phyloP scores from a whole-genome alignment of 2,797 vertebrate species.

The Diplodus sargus region DNA sequence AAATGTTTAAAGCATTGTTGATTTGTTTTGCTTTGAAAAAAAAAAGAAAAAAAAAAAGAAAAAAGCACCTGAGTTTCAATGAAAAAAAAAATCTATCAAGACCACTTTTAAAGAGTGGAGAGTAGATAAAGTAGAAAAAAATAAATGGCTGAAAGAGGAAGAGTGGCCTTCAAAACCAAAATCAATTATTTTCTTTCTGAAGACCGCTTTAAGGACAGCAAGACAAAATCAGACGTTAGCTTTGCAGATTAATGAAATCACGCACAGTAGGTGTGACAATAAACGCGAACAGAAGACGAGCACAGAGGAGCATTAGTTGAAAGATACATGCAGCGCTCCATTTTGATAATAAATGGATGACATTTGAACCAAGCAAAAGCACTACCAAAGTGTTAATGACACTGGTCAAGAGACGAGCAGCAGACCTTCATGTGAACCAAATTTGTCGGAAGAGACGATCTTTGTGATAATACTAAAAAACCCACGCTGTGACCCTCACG shows the following conservation, averaged over 20 bases:
- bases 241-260: constrained; percentile 28
- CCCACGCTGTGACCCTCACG: not conserved
- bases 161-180: constrained; percentile 46
- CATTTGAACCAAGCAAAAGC: constrained; percentile 53
- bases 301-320: constrained; percentile 63
- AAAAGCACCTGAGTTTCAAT: constrained; percentile 25
- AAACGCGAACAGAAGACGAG: constrained; percentile 22
- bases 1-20: constrained; percentile 28
- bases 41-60: not conserved
- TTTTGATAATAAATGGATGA: constrained; percentile 66
- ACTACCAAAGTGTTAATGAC: constrained; percentile 56
- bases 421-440: constrained; percentile 9
- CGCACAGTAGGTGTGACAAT: constrained; percentile 8
- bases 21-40: not conserved
- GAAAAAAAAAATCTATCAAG: constrained; percentile 36
- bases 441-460: not conserved
- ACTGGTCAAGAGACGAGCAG: constrained; percentile 33
- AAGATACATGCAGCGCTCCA: constrained; percentile 75
- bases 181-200: constrained; percentile 16
- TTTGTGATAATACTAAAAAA: constrained; percentile 20
- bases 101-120: constrained; percentile 30
- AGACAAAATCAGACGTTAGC: constrained; percentile 18
- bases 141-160: constrained; percentile 33
- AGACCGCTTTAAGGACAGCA: constrained; percentile 26
- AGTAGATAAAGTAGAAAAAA: constrained; percentile 5